Conservation (phyloP, 2,797 vertebrate species). For the Tachyglossus aculeatus region DNA sequence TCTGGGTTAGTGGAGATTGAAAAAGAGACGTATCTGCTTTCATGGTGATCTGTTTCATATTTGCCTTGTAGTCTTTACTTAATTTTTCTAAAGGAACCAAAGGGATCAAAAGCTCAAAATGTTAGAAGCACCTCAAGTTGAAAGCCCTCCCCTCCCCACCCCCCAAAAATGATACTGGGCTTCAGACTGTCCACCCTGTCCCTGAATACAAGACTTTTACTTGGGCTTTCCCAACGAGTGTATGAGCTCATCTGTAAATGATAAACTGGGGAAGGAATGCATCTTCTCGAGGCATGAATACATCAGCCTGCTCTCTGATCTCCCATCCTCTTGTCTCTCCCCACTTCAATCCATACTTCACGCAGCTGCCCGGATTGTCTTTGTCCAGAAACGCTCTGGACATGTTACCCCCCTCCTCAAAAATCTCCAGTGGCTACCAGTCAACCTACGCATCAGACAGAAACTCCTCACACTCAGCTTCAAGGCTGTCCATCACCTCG, state of each 20-base stretch:
- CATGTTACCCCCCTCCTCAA: too few species aligned
- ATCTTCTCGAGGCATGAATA: background rate
- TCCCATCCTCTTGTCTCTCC: too few species aligned
- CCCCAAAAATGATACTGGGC: background rate
- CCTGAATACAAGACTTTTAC: conserved; percentile 1
- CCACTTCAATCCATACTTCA: too few species aligned
- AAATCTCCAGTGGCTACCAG: too few species aligned
- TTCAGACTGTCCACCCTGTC: conserved; percentile 6
- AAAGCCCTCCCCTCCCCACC: too few species aligned
- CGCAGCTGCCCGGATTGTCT: too few species aligned
- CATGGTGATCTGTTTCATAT: conserved; percentile 15
- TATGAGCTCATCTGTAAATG: conserved; percentile 27
- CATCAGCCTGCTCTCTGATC: too few species aligned
- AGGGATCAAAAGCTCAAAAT: background rate
- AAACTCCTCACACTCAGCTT: too few species aligned
- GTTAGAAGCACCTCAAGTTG: background rate
- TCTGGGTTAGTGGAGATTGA: background rate
- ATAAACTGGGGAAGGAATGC: conserved; percentile 2
- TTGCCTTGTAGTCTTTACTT: conserved; percentile 9
- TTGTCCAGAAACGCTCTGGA: too few species aligned
- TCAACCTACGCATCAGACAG: too few species aligned
- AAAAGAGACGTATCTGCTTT: background rate
- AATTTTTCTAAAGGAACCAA: too few species aligned
- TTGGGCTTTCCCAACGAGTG: conserved; percentile 15
- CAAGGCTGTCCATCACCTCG: too few species aligned